Evolutionary conservation across 2,113 vertebrate species (phyloP).

Genomic region (Mormyrus lacerda): DNA sequence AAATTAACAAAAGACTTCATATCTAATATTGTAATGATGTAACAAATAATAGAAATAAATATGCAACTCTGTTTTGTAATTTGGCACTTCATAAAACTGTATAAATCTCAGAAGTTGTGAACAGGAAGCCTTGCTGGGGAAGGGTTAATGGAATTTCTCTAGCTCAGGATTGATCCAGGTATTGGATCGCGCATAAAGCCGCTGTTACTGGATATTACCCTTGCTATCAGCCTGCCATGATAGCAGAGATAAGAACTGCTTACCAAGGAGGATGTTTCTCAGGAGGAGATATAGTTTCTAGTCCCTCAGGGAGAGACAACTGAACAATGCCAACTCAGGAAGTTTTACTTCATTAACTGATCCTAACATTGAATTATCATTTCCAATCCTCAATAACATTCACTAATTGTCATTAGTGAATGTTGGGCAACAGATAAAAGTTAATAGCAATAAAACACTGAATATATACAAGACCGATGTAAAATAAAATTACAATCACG

Average conservation of each 20-base stretch:
- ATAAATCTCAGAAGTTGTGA: background rate
- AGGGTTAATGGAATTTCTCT: conserved; percentile 75
- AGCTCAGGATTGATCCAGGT: conserved; percentile 85
- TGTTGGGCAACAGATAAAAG: conserved; percentile 50
- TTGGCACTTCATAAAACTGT: background rate
- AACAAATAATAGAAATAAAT: background rate
- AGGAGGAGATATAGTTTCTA: conserved; percentile 97
- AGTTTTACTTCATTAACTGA: conserved; percentile 98
- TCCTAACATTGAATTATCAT: conserved; percentile 97
- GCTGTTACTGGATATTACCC: conserved; percentile 98
- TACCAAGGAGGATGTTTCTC: conserved; percentile 92
- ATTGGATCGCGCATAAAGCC: conserved; percentile 97
- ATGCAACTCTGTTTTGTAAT: background rate
- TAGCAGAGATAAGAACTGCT: conserved; percentile 96
- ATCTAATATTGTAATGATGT: background rate
- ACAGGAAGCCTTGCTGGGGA: conserved; percentile 24
- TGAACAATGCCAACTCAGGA: conserved; percentile 97
- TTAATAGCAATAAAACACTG: conserved; percentile 51
- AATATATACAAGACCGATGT: background rate
- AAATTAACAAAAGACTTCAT: background rate
- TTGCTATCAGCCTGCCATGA: conserved; percentile 85
- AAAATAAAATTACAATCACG: background rate
- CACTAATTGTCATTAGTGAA: conserved; percentile 77
- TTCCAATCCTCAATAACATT: conserved; percentile 76
- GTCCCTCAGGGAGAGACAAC: conserved; percentile 85